A percentile compares a stretch with the other conserved stretches of the same genome.
Evolutionary conservation across 1,140 invertebrate genomes (phyloP).

Genomic region (Drosophila lacertosa): DNA sequence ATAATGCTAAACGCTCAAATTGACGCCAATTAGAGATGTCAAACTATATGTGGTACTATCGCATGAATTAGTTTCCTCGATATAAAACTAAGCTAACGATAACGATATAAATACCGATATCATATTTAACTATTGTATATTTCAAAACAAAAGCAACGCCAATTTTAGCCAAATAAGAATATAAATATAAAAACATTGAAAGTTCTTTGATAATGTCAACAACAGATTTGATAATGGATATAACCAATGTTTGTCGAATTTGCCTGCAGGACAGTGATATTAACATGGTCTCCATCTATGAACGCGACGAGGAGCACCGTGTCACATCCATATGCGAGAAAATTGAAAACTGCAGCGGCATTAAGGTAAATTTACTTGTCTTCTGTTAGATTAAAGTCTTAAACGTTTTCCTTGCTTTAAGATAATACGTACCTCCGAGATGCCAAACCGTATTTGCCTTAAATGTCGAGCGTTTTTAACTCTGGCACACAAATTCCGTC

Average conservation of each 20-base stretch:
- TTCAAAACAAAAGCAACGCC: constrained; percentile 29
- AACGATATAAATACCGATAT: constrained; percentile 18
- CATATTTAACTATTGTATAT: constrained; percentile 10
- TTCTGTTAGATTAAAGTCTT: neutral
- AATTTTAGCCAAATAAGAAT: constrained; percentile 1
- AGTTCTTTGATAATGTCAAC: constrained; percentile 4
- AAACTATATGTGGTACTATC: neutral
- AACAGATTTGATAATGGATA: constrained; percentile 43
- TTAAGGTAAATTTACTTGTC: constrained; percentile 19
- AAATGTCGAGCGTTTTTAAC: constrained; percentile 69
- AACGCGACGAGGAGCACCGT: constrained; percentile 35
- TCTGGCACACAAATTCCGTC: constrained; percentile 69
- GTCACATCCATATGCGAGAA: constrained; percentile 59
- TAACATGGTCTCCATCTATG: constrained; percentile 73
- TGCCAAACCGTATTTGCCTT: constrained; percentile 64
- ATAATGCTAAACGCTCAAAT: constrained; percentile 19
- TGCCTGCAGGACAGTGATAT: constrained; percentile 72
- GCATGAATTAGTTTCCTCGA: neutral
- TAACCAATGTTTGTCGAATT: constrained; percentile 59
- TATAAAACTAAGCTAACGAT: neutral
- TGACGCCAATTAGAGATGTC: neutral
- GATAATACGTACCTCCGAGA: constrained; percentile 51
- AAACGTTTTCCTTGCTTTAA: constrained; percentile 9
- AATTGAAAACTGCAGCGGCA: constrained; percentile 72
- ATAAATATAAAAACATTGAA: neutral